Evolutionary conservation across 2,888 invertebrate genomes (phyloP), one percentile per base, ranked within the genome.

Genomic region (Onthophagus sagittarius): DNA sequence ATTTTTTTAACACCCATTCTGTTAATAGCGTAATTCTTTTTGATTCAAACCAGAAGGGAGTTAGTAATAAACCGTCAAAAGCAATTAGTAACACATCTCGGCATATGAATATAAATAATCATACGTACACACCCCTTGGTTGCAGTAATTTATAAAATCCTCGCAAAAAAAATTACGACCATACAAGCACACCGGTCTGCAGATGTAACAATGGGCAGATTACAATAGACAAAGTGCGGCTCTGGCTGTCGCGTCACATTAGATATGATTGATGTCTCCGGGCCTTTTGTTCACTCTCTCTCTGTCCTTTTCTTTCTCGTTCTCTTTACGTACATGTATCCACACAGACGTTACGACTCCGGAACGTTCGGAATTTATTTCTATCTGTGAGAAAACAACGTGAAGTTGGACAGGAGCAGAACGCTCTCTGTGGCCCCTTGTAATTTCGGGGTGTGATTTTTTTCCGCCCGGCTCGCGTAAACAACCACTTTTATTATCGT

Each of bases 241-340:
- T 84, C 84, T 84, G 84, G 83, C 84, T 84, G 85, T 84, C 85
- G 83, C 78, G 85, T 85, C 85, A 85, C 84, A 85, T 85, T 85
- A 85, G 82, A 82, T 83, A 84, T 85, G 85, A 85, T 85, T 83
- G 85, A 85, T 85, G 81, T 82, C 79, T 75, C 76, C 74, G 76
- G 75, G 70, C 75, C 39, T 11, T 53, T 53, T 53, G 39, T 53
- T 53, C 39, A 53, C 11, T 53, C 39, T 53, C 39, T 53, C 39
- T 53, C 39, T 3, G 23, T 23, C 23, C 23, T 23, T 23, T 23
- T 23, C 23, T 23, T 23, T 23, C 23, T 23, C 23, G 23, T 23
- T 53, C 39, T 53, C 39, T 53, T n/a, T 11, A 53, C 39, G 11
- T 53, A 53, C 11, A 53, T 7, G 6, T 11, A 53, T 53, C 23